Percentiles rank a stretch among this genome's conserved stretches.
Conservation (phyloP, 2,888 invertebrate genomes). For the Lasioglossum figueresi region DNA sequence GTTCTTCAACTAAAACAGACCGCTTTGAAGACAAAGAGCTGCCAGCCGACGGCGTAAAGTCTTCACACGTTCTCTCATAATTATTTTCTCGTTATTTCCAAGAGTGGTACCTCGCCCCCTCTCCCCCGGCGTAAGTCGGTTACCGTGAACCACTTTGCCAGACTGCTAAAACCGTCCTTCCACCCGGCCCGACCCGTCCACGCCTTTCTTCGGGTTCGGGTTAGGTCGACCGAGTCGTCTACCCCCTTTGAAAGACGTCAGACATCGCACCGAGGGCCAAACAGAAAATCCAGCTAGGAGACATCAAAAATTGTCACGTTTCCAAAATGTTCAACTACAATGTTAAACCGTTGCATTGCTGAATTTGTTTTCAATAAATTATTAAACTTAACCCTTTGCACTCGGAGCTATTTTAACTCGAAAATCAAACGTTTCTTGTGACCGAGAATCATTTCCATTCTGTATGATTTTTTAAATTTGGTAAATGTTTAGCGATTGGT, state of each 20-base stretch:
- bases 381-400: too few species aligned
- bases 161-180: constrained; percentile 47
- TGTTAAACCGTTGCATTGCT: too few species aligned
- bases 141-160: constrained; percentile 47
- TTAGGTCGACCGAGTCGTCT: background rate
- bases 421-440: too few species aligned
- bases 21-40: constrained; percentile 18
- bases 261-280: background rate
- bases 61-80: constrained; percentile 66
- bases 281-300: background rate
- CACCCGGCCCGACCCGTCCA: background rate
- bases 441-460: too few species aligned
- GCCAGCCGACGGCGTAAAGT: constrained; percentile 36
- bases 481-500: too few species aligned
- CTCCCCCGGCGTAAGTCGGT: constrained; percentile 63
- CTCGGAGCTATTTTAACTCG: too few species aligned
- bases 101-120: constrained; percentile 29
- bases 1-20: constrained; percentile 1
- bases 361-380: too few species aligned
- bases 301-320: background rate
- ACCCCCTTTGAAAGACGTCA: background rate
- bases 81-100: constrained; percentile 73
- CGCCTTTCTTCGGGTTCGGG: constrained; percentile 20
- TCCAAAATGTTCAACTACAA: too few species aligned
- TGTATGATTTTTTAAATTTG: too few species aligned